A percentile compares a stretch with the other conserved stretches of the same genome.
Evolutionary conservation across 2,888 invertebrate genomes (phyloP).

Genomic region (Drosophila longiperda): DNA sequence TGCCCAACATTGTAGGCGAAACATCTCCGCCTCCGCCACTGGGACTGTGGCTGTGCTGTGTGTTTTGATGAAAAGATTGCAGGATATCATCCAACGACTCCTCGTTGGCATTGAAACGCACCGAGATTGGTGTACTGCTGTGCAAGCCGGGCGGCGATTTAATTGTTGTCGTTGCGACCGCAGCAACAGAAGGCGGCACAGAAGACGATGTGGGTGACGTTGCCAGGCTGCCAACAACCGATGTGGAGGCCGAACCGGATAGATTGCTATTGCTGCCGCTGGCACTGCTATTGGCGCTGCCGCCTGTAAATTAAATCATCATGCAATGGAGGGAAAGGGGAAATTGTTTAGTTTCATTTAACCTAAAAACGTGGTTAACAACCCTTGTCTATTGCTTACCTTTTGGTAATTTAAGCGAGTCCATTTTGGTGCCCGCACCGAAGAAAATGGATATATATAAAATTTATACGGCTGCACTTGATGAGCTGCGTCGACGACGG

Average conservation of each 20-base stretch:
- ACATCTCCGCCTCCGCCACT: constrained; percentile 63
- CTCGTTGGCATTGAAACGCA: constrained; percentile 85
- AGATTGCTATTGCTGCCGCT: constrained; percentile 77
- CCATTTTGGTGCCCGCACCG: constrained; percentile 73
- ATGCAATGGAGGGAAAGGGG: not conserved
- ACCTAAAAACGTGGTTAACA: not conserved
- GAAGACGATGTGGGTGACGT: constrained; percentile 70
- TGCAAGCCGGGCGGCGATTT: constrained; percentile 74
- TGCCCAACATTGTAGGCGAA: constrained; percentile 66
- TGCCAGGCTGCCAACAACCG: constrained; percentile 56
- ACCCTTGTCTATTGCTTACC: constrained; percentile 61
- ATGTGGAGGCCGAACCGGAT: constrained; percentile 64
- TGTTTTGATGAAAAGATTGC: constrained; percentile 81
- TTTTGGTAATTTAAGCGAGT: constrained; percentile 84
- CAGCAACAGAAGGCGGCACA: constrained; percentile 28
- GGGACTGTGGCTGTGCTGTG: constrained; percentile 61
- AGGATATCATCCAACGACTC: constrained; percentile 84
- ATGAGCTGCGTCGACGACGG: constrained; percentile 50
- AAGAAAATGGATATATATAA: constrained; percentile 23
- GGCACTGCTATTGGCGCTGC: constrained; percentile 66
- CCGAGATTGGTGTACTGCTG: constrained; percentile 83
- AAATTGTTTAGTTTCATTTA: not conserved
- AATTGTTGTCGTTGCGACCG: constrained; percentile 27
- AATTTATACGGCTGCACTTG: constrained; percentile 72
- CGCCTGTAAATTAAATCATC: constrained; percentile 34